phyloP scores from a whole-genome alignment of 2,888 invertebrate species.

The Vesta saturnalis region DNA sequence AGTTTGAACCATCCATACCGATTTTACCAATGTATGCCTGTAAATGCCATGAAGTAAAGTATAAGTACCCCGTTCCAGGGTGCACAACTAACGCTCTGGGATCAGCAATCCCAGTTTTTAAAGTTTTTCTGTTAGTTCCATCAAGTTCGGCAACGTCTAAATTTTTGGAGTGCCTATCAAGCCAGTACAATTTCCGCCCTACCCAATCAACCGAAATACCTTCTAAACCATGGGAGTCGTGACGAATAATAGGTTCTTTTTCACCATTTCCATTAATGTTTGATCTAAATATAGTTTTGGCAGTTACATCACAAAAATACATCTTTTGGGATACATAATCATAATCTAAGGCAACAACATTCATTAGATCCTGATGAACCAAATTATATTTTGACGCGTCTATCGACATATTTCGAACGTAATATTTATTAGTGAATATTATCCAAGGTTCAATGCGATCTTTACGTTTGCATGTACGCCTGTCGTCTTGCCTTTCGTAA shows the following conservation, averaged over 20 bases:
- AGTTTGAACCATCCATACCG: slow-evolving; percentile 96
- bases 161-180: slow-evolving; percentile 94
- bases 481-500: slow-evolving; percentile 87
- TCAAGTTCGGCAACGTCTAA: slow-evolving; percentile 95
- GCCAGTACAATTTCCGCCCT: slow-evolving; percentile 95
- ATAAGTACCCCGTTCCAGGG: slow-evolving; percentile 92
- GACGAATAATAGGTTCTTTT: slow-evolving; percentile 86
- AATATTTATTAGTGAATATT: slow-evolving; percentile 96
- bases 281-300: slow-evolving; percentile 90
- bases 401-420: slow-evolving; percentile 93
- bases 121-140: slow-evolving; percentile 89
- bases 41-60: slow-evolving; percentile 96
- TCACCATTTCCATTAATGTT: slow-evolving; percentile 69
- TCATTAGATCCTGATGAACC: slow-evolving; percentile 94
- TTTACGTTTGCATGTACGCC: slow-evolving; percentile 89
- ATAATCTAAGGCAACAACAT: slow-evolving; percentile 96
- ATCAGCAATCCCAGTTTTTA: slow-evolving; percentile 89
- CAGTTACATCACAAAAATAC: slow-evolving; percentile 96
- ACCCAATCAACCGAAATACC: slow-evolving; percentile 98
- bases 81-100: slow-evolving; percentile 95
- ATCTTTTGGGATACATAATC: slow-evolving; percentile 85
- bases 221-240: slow-evolving; percentile 96
- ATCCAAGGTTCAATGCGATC: slow-evolving; percentile 87
- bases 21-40: slow-evolving; percentile 96
- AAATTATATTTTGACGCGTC: slow-evolving; percentile 88